These are phyloP conservation scores for Bradysia coprophila DNA, from an alignment of 1,140 invertebrate genomes.

Conservation along the genomic window DNA sequence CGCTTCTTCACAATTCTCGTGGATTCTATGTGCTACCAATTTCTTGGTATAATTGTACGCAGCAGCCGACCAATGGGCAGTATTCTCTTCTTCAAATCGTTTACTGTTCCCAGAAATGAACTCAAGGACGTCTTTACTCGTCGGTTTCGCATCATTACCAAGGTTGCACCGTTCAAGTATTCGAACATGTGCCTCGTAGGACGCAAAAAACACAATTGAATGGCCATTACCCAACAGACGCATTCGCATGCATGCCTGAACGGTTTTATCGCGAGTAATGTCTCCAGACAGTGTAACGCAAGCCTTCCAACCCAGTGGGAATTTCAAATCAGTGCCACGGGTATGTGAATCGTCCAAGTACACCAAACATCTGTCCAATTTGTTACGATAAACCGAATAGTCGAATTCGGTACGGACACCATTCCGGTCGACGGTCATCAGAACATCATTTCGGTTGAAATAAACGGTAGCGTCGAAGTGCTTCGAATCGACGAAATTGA, in stretches of 20 bases:
- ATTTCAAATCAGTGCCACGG: background rate
- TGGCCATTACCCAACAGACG: too few relatives aligned
- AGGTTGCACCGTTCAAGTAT: too few relatives aligned
- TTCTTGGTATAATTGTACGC: background rate
- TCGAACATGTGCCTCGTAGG: too few relatives aligned
- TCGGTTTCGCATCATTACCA: too few relatives aligned
- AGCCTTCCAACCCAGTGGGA: background rate
- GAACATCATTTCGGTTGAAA: background rate
- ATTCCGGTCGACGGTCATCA: background rate
- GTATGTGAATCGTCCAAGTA: background rate
- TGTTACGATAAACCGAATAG: background rate
- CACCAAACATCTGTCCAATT: background rate
- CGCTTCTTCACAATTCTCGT: background rate
- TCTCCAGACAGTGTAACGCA: background rate
- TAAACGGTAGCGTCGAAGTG: background rate
- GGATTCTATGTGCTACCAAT: background rate
- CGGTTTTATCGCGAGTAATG: too few relatives aligned
- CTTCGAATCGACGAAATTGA: background rate
- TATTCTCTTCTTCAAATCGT: background rate
- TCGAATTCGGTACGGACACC: background rate
- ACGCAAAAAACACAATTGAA: too few relatives aligned
- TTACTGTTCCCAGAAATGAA: background rate
- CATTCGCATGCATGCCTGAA: too few relatives aligned
- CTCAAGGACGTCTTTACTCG: background rate
- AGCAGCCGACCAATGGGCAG: background rate